Evolutionary conservation across 2,113 vertebrate genomes (phyloP), one percentile per base, ranked within the genome.

Genomic region (Takifugu flavidus): DNA sequence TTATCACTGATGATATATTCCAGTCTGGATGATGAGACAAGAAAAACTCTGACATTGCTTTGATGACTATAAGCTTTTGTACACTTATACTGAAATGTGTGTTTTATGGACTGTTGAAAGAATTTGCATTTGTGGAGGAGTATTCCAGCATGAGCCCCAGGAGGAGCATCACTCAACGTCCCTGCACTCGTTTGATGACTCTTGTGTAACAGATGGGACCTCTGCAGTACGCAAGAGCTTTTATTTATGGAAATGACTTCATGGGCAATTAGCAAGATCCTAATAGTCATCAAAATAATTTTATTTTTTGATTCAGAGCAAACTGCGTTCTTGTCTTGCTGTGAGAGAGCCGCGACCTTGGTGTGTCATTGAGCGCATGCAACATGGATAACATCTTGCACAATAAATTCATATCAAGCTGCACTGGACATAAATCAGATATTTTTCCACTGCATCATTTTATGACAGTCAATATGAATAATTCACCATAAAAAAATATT

Each of bases 181-280:
- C 26, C 20, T 34, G 49, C 64, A 62, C 59, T 77, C 65, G 59
- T 78, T 78, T 78, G 79, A 86, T 82, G 70, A 80, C 54, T 80
- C 70, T 55, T 44, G 67, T 71, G 53, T 77, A 76, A 74, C 79
- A 83, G 77, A 86, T 73, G 68, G 77, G 47, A 34, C 68, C 45
- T 67, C 49, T 27, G 71, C 51, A 72, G 78, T 80, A 75, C 86
- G 75, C 69, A 61, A 66, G 46, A 78, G 71, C 43, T 72, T 64
- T 86, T 85, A 86, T 82, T 86, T 79, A 87, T 83, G 82, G 77
- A 84, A 88, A 87, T 86, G 49, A 52, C 73, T 80, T 80, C 70
- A 78, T 60, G 75, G 58, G 57, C 66, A 87, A 86, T 89, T 87
- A 86, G 77, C 49, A 28, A 60, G 72, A 72, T 70, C 61, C 45